Percentiles rank a stretch among this genome's conserved stretches.
Evolutionary conservation across 2,888 invertebrate genomes (phyloP).

Genomic region (Conchocele bisecta): DNA sequence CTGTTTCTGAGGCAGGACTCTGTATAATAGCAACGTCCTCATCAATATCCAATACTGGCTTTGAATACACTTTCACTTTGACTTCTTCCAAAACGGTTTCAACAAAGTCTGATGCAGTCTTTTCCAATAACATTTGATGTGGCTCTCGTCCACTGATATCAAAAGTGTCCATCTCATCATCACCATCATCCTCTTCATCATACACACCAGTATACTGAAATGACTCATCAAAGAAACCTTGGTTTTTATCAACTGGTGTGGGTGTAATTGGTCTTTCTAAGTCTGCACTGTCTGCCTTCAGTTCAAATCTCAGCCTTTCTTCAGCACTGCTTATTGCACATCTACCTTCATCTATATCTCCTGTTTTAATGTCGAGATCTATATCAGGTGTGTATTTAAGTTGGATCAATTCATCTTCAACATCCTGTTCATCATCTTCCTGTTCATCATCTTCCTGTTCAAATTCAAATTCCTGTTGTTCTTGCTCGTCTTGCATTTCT

Average conservation of each 20-base stretch:
- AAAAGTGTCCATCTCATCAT: conserved; percentile 51
- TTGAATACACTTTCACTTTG: conserved; percentile 67
- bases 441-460: too few relatives aligned
- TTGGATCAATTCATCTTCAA: conserved; percentile 56
- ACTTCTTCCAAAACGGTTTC: conserved; percentile 78
- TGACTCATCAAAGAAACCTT: conserved; percentile 66
- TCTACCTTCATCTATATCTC: conserved; percentile 43
- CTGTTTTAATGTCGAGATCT: conserved; percentile 40
- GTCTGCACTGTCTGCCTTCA: conserved; percentile 82
- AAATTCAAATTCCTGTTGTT: conserved; percentile 53
- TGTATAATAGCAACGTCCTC: conserved; percentile 51
- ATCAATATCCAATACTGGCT: conserved; percentile 52
- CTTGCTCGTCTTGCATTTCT: conserved; percentile 44
- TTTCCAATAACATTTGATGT: conserved; percentile 58
- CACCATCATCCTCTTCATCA: conserved; percentile 10
- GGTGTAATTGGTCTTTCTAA: conserved; percentile 85
- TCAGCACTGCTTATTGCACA: conserved; percentile 41
- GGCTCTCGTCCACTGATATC: conserved; percentile 1
- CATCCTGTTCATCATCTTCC: conserved; percentile 52
- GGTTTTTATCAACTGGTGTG: conserved; percentile 76
- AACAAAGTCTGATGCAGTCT: conserved; percentile 77
- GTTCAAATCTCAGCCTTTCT: conserved; percentile 53
- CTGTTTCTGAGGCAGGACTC: conserved; percentile 58
- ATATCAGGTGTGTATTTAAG: conserved; percentile 49
- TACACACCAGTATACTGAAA: conserved; percentile 23